Conservation (phyloP, 2,888 invertebrate genomes). For the Sinohyriopsis cumingii region DNA sequence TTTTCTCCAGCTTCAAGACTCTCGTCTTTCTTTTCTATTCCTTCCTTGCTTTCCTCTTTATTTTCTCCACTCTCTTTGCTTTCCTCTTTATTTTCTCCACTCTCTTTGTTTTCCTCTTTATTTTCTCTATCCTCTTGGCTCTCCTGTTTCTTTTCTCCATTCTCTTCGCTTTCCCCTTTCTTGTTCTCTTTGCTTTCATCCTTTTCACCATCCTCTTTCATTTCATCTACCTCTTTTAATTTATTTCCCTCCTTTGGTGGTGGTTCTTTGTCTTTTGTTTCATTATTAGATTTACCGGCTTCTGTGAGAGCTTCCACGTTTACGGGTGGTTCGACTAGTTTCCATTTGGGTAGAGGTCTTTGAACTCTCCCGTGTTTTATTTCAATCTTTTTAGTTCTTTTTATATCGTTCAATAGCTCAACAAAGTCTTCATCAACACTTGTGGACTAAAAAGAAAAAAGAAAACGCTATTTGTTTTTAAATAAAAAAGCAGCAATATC, state of each 20-base stretch:
- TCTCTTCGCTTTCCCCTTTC: neutral
- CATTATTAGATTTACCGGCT: slow-evolving; percentile 1
- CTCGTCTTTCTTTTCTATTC: neutral
- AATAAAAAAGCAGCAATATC: too few species aligned
- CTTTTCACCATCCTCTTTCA: neutral
- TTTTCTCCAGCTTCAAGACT: neutral
- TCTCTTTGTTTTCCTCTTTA: neutral
- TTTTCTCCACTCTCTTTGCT: neutral
- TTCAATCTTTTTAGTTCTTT: slow-evolving; percentile 22
- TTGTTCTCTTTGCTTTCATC: neutral
- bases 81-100: neutral
- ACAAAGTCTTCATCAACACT: slow-evolving; percentile 42
- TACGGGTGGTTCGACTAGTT: slow-evolving; percentile 14
- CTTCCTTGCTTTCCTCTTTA: neutral
- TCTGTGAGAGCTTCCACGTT: slow-evolving; percentile 1
- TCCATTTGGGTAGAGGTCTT: slow-evolving; percentile 22
- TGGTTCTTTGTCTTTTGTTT: slow-evolving; percentile 7
- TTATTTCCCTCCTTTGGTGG: slow-evolving; percentile 26
- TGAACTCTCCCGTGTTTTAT: slow-evolving; percentile 41
- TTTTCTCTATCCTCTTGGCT: neutral
- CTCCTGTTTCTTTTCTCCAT: slow-evolving; percentile 3
- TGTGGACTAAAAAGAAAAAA: slow-evolving; percentile 26
- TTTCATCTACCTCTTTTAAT: slow-evolving; percentile 19
- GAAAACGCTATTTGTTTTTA: neutral
- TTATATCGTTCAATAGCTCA: slow-evolving; percentile 28